A percentile compares a stretch with the other conserved stretches of the same genome.
phyloP scores from a whole-genome alignment of 2,888 invertebrate genomes.

The Amaurobius ferox region DNA sequence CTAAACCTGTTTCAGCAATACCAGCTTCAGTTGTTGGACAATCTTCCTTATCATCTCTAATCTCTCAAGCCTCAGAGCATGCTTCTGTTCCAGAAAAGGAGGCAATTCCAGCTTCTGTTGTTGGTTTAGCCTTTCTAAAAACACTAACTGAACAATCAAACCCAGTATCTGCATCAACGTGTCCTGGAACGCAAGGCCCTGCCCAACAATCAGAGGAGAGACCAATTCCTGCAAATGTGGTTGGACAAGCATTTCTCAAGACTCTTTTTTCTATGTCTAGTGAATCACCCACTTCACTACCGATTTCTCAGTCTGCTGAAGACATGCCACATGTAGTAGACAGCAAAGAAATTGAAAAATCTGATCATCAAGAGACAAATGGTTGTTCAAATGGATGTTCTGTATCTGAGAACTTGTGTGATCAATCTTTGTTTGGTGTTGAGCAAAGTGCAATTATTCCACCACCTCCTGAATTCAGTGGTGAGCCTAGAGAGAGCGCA shows the following conservation, averaged over 20 bases:
- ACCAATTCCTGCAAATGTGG: slow-evolving; percentile 43
- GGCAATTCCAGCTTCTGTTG: slow-evolving; percentile 55
- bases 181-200: no score
- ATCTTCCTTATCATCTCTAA: slow-evolving; percentile 40
- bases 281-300: background rate
- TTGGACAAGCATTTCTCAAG: slow-evolving; percentile 64
- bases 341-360: background rate
- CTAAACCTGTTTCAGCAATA: background rate
- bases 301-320: background rate
- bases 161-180: background rate
- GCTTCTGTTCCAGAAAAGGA: background rate
- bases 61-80: background rate
- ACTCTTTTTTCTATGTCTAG: slow-evolving; percentile 24
- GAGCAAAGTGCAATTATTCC: slow-evolving; percentile 45
- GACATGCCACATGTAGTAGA: background rate
- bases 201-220: background rate
- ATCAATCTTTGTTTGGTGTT: background rate
- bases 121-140: slow-evolving; percentile 61
- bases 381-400: background rate
- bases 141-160: slow-evolving; percentile 10
- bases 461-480: slow-evolving; percentile 56
- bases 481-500: background rate
- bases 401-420: background rate
- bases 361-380: background rate
- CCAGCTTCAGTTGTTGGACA: slow-evolving; percentile 57